Evolutionary conservation across 2,888 invertebrate genomes (phyloP).

Genomic region (Heliconius hortense): DNA sequence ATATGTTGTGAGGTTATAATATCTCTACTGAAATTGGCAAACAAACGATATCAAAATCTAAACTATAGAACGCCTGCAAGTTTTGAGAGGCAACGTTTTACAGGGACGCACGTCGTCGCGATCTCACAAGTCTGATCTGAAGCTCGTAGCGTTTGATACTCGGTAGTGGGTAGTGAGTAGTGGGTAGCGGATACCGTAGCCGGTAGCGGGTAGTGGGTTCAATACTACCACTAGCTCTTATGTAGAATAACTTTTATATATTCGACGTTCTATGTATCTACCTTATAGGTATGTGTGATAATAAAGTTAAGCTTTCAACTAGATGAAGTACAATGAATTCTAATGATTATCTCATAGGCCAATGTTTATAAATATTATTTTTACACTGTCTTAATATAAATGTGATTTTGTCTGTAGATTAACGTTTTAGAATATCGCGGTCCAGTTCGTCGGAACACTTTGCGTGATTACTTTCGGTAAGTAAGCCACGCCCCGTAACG

Average conservation of each 20-base stretch:
- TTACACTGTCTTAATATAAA: constrained; percentile 77
- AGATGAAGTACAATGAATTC: constrained; percentile 78
- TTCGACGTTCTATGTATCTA: constrained; percentile 68
- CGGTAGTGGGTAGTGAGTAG: constrained; percentile 20
- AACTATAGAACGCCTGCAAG: constrained; percentile 38
- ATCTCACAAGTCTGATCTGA: constrained; percentile 43
- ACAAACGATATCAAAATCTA: constrained; percentile 25
- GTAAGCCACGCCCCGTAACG: constrained; percentile 31
- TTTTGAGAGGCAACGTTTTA: constrained; percentile 38
- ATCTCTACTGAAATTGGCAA: constrained; percentile 17
- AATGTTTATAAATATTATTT: constrained; percentile 80
- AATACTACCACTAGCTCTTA: constrained; percentile 51
- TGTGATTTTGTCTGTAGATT: constrained; percentile 75
- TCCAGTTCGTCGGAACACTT: constrained; percentile 56
- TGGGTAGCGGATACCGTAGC: constrained; percentile 20
- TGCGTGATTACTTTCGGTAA: constrained; percentile 41
- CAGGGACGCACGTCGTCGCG: constrained; percentile 45
- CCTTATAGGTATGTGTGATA: constrained; percentile 79
- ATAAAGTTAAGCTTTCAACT: constrained; percentile 79
- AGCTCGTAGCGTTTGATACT: constrained; percentile 44
- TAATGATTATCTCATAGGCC: constrained; percentile 73
- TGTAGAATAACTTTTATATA: constrained; percentile 72
- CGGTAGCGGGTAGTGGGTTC: constrained; percentile 24
- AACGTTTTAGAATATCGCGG: constrained; percentile 65
- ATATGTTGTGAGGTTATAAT: constrained; percentile 5